Base-by-base conservation (phyloP, 2,113 vertebrate genomes). In the Panurus biarmicus region DNA sequence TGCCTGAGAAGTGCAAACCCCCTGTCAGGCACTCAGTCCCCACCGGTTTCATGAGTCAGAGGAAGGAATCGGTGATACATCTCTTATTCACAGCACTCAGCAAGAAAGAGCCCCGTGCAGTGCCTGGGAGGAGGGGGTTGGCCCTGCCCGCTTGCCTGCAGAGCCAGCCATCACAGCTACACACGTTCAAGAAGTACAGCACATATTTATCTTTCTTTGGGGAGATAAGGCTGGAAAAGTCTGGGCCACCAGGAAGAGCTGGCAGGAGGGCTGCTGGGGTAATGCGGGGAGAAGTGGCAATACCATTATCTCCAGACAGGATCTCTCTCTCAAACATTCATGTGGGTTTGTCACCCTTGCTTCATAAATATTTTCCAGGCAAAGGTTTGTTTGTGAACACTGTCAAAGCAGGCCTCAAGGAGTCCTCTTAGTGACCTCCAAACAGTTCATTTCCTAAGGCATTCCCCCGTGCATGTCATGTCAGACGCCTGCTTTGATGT, bases 351-450 rank as follows among this genome's bases (percentile, higher is more conserved):
- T 44, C 45, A 19, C 29, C 36, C 35, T 82, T 19, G 9, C 66
- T 72, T 86, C 16, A 3, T 56, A 84, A 94, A 87, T 69, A 53
- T 77, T 89, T 95, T 89, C 76, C 70, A 85, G 50, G 50, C 85
- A 65, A 90, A 73, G 33, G 4, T 51, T 92, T 89, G 21, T 85
- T 85, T 90, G 65, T 3, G 29, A 74, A 66, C 22, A 29, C 31
- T 81, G 50, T 94, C 70, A 78, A 45, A 91, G 54, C 61, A 60
- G 26, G 1, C 3, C 74, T 79, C 35, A 60, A 74, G 54, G 45
- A 88, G 25, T 38, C 76, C 76, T 79, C 47, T 40, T 14, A 62
- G 38, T 42, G 80, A 94, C 72, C 94, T 95, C 51, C 73, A 74
- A n/a, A 57, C 91, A 78, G 61, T 35, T 31, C 29, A 31, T 51